phyloP scores from a whole-genome alignment of 2,113 vertebrate species.

The Agapornis roseicollis region DNA sequence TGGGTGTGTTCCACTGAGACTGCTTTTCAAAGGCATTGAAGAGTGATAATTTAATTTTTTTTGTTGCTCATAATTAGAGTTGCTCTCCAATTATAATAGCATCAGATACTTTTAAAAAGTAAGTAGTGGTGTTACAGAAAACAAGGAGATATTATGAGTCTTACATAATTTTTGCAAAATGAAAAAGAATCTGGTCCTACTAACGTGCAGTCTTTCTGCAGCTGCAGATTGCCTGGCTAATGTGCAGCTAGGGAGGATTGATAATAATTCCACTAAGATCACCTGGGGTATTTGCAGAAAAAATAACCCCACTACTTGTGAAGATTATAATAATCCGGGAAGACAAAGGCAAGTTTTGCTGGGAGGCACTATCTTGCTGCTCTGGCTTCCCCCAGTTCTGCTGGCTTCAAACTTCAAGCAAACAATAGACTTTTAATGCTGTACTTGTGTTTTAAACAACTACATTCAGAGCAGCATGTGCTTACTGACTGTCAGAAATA shows the following conservation, averaged over 20 bases:
- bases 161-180: not conserved
- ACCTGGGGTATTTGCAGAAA: not conserved
- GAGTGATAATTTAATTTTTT: not conserved
- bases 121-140: not conserved
- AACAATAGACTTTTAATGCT: not conserved
- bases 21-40: not conserved
- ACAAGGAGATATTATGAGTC: not conserved
- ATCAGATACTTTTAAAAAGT: not conserved
- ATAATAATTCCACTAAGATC: not conserved
- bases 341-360: not conserved
- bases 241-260: not conserved
- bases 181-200: not conserved
- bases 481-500: not conserved
- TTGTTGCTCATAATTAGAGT: not conserved
- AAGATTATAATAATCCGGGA: not conserved
- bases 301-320: not conserved
- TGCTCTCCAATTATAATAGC: not conserved
- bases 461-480: accelerated
- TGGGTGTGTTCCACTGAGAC: not conserved
- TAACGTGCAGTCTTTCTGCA: not conserved
- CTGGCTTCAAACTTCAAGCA: not conserved
- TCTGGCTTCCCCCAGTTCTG: not conserved
- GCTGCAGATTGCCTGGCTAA: not conserved
- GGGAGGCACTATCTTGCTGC: not conserved
- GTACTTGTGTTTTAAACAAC: accelerated